Evolutionary conservation across 2,888 invertebrate species (phyloP).

Genomic region (Ecliptopera silaceata): DNA sequence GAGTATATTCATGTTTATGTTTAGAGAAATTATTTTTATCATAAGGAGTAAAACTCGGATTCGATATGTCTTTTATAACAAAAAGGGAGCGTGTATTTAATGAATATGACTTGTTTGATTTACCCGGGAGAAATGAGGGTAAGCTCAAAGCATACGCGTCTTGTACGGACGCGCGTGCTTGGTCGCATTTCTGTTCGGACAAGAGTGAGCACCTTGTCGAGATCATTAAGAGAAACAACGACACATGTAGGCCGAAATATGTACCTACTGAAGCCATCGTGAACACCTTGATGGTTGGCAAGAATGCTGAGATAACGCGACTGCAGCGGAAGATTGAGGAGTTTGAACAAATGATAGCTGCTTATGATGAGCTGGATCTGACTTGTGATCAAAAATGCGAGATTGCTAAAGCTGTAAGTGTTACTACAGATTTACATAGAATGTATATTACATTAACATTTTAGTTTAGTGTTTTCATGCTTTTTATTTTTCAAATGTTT

Average conservation of each 20-base stretch:
- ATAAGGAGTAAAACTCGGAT: constrained; percentile 50
- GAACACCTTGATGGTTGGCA: constrained; percentile 70
- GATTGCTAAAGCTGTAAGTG: constrained; percentile 70
- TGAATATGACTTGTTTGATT: constrained; percentile 69
- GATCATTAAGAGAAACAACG: constrained; percentile 74
- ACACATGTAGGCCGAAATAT: constrained; percentile 64
- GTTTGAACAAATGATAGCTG: constrained; percentile 70
- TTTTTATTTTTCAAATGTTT: too few species aligned
- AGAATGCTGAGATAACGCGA: constrained; percentile 77
- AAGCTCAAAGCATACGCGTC: constrained; percentile 82
- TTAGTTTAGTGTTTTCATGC: too few species aligned
- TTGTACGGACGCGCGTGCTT: constrained; percentile 82
- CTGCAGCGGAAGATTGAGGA: constrained; percentile 75
- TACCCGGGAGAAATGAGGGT: constrained; percentile 78
- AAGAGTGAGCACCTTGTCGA: constrained; percentile 83
- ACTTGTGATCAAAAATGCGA: constrained; percentile 71
- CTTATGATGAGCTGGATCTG: constrained; percentile 72
- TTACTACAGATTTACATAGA: background rate
- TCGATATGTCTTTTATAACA: constrained; percentile 75
- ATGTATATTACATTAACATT: too few species aligned
- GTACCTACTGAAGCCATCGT: constrained; percentile 73
- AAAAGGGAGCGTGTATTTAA: constrained; percentile 77
- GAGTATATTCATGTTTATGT: constrained; percentile 52
- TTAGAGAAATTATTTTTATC: constrained; percentile 54
- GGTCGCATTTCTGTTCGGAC: constrained; percentile 81